Base-by-base conservation (phyloP, 2,797 vertebrate genomes). In the Naso thynnoides region DNA sequence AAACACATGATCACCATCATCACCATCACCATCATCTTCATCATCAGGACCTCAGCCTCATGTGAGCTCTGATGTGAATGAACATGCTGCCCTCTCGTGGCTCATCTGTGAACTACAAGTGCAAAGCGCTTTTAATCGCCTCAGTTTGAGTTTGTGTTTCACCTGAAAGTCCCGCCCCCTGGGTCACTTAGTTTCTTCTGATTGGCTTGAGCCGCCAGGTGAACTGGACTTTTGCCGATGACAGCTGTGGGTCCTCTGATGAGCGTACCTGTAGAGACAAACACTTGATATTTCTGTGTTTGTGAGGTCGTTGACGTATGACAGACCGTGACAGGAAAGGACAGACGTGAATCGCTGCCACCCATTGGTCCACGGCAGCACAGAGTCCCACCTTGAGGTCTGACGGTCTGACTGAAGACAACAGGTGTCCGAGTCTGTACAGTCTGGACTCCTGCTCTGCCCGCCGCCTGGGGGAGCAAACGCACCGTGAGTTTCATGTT, bases 141-240 rank as follows among this genome's bases (percentile, higher is more conserved):
- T n/a, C n/a, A 19, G 2, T 47, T n/a, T n/a, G 19, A 49, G 44
- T 23, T 18, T 19, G 70, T 84, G 8, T 23, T 85, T 62, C 92
- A 96, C 94, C 92, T 95, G 92, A 95, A 96, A 72, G 95, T 96
- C 92, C 94, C 94, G 82, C 93, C 95, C 92, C 94, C 93, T 8
- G 95, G 94, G 86, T 96, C 95, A 73, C 95, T 95, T 55, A 94
- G 88, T 82, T 96, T 95, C 94, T 90, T 97, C 88, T 95, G 93
- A 95, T 95, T 97, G 94, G 94, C 94, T 80, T 93, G 92, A 91
- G 93, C 87, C 71, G 92, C 83, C 84, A 95, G 85, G 69, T 90
- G 93, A 75, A 91, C 55, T 7, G 92, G 93, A 90, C 82, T 93
- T 89, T 94, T 95, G 49, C 92, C 92, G 57, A 93, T 86, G 60